A percentile compares a stretch with the other conserved stretches of the same genome.
These are phyloP conservation scores for Nannoperca obscura DNA, from an alignment of 2,797 vertebrate genomes.

Conservation along the genomic window DNA sequence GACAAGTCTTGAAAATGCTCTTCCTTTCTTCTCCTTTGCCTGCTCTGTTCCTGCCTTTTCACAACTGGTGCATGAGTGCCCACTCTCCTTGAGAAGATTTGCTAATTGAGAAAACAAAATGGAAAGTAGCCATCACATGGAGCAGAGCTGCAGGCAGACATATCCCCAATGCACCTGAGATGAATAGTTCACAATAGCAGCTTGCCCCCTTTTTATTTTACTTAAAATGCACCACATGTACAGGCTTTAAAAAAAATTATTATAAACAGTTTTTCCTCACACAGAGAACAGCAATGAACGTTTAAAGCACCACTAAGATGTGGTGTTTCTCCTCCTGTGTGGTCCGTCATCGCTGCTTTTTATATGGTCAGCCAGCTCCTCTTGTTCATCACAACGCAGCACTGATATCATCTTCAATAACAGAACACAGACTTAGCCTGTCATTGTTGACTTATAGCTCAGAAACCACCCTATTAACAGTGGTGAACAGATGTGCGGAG, in stretches of 20 bases:
- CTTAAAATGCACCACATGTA: slow-evolving; percentile 64
- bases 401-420: slow-evolving; percentile 87
- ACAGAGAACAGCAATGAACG: slow-evolving; percentile 43
- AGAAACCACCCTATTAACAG: slow-evolving; percentile 63
- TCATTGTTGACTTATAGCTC: slow-evolving; percentile 78
- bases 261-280: slow-evolving; percentile 60
- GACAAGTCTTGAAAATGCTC: slow-evolving; percentile 57
- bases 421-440: slow-evolving; percentile 71
- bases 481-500: slow-evolving; percentile 71
- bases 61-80: slow-evolving; percentile 40
- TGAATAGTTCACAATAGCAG: slow-evolving; percentile 64
- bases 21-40: slow-evolving; percentile 25
- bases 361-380: slow-evolving; percentile 71
- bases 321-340: slow-evolving; percentile 48
- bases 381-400: slow-evolving; percentile 71
- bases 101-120: slow-evolving; percentile 75
- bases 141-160: slow-evolving; percentile 55
- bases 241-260: slow-evolving; percentile 34
- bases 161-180: slow-evolving; percentile 67
- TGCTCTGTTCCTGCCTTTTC: slow-evolving; percentile 31
- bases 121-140: slow-evolving; percentile 70
- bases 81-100: slow-evolving; percentile 71
- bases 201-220: slow-evolving; percentile 51
- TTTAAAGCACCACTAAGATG: slow-evolving; percentile 59
- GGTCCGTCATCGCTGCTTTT: slow-evolving; percentile 54